Evolutionary conservation across 1,140 invertebrate species (phyloP).

Genomic region (Cepaea nemoralis): DNA sequence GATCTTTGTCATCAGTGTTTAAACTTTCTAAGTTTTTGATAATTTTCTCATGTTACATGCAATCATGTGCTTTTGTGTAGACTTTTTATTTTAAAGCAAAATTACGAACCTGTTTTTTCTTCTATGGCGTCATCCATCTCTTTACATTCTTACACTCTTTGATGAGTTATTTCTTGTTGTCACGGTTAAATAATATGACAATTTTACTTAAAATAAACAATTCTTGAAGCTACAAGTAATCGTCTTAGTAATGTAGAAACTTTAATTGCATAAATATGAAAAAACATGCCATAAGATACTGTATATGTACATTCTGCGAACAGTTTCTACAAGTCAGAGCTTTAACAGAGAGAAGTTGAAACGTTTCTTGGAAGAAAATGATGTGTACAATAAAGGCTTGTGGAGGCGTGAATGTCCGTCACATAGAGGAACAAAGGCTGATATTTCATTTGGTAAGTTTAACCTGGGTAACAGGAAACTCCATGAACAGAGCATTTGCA

Average conservation of each 20-base stretch:
- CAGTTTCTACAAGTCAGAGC: constrained; percentile 1
- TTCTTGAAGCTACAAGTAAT: too few relatives aligned
- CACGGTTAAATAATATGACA: neutral
- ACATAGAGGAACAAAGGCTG: neutral
- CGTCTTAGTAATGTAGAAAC: too few relatives aligned
- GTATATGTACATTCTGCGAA: neutral
- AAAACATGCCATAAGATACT: too few relatives aligned
- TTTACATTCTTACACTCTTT: neutral
- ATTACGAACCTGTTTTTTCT: neutral
- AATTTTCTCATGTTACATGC: too few relatives aligned
- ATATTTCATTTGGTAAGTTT: constrained; percentile 10
- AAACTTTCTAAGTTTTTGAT: neutral
- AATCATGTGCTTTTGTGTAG: too few relatives aligned
- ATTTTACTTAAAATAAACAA: neutral
- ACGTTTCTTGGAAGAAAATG: constrained; percentile 17
- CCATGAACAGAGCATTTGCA: too few relatives aligned
- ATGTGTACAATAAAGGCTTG: constrained; percentile 28
- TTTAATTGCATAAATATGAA: too few relatives aligned
- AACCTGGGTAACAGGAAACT: too few relatives aligned
- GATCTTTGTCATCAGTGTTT: neutral
- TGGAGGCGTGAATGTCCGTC: constrained; percentile 33
- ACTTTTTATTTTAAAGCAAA: neutral
- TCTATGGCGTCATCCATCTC: neutral
- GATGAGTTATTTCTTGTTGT: too few relatives aligned
- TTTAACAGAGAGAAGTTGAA: constrained; percentile 9